A percentile compares a stretch with the other conserved stretches of the same genome.
Conservation (phyloP, 2,113 vertebrate species). For the Salvelinus sp. region DNA sequence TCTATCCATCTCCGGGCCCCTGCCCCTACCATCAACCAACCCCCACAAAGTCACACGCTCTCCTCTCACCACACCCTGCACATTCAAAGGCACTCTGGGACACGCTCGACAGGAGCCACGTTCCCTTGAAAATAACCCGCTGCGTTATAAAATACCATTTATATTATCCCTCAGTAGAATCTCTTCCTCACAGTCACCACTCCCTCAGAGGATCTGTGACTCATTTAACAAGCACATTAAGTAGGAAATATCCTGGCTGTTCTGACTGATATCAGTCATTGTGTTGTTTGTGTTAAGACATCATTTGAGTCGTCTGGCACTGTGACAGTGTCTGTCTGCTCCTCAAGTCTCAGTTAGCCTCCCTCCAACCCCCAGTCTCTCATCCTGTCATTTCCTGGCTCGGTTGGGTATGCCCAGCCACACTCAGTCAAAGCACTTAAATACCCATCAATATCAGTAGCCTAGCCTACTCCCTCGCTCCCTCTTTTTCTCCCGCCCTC, state of each 20-base stretch:
- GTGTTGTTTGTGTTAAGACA: not conserved
- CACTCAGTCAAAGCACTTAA: constrained; percentile 18
- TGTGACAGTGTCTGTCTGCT: not conserved
- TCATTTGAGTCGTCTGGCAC: not conserved
- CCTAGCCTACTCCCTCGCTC: constrained; percentile 26
- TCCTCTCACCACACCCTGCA: not conserved
- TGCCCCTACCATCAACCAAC: constrained; percentile 21
- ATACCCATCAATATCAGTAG: constrained; percentile 34
- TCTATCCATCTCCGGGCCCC: constrained; percentile 53
- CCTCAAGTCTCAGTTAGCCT: not conserved
- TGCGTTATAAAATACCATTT: not conserved
- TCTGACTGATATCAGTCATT: not conserved
- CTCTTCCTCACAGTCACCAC: not conserved
- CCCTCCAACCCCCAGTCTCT: constrained; percentile 13
- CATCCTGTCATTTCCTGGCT: constrained; percentile 14
- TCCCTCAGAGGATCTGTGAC: not conserved
- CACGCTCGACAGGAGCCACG: not conserved
- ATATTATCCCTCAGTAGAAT: not conserved
- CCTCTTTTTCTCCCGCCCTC: not conserved
- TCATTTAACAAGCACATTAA: not conserved
- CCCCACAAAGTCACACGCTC: constrained; percentile 18
- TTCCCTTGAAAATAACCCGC: not conserved
- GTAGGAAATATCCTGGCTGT: not conserved
- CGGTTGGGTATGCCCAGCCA: not conserved
- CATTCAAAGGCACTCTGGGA: not conserved